Evolutionary conservation across 2,113 vertebrate genomes (phyloP), one percentile per base, ranked within the genome.

Genomic region (Chaetodon auriga): DNA sequence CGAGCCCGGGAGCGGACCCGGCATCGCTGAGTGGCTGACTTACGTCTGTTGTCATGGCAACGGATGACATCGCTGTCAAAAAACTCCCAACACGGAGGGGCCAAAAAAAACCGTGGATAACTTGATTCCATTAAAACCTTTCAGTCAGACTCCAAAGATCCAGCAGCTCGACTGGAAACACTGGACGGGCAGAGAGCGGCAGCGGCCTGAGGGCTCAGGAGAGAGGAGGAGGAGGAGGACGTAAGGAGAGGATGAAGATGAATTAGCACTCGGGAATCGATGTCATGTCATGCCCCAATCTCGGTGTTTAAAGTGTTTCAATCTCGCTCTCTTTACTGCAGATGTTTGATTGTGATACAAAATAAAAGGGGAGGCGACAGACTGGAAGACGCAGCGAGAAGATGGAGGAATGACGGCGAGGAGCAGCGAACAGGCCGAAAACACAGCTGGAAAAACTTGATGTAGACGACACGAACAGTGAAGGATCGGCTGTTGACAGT

Each of bases 1-100:
- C 7, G 74, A 65, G 46, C 68, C 63, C 35, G 10, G 68, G 46
- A 73, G 46, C 18, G 16, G 49, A 75, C 45, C 51, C 68, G 2
- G 74, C 75, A 23, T 65, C 60, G 0, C 2, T 0, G 4, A 76
- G 57, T 30, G 30, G 30, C 30, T 30, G 86, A 72, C 61, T 88
- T 54, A 8, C 38, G 38, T 65, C 51, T 6, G 72, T 83, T 65
- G 76, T 77, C 65, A 25, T 77, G 58, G 68, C 73, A 68, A 86
- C 45, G 25, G 62, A 64, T 51, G 51, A 64, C 66, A 38, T 68
- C 57, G 23, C 35, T 54, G 23, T 58, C 48, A 78, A n/a, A 63
- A 45, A 38, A 63, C 58, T 65, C 58, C 6, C 0, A 19, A 55
- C 23, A 14, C 36, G 35, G 23, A 14, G 23, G 38, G 30, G 62